Evolutionary conservation across 2,113 vertebrate genomes (phyloP).

Genomic region (Hippocampus barbouri): DNA sequence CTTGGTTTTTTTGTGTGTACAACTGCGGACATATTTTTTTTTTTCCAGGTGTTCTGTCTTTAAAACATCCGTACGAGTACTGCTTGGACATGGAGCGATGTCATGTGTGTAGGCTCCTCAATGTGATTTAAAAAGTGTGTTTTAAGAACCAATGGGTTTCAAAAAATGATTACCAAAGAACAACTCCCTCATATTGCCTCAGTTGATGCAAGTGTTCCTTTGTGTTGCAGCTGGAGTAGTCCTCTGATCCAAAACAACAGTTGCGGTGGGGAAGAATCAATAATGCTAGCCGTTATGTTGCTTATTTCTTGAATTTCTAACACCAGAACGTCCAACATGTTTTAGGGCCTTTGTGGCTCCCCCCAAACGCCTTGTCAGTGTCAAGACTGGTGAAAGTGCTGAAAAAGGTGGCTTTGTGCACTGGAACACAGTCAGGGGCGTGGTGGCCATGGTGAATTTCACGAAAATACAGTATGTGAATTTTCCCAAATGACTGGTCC

Average conservation of each 20-base stretch:
- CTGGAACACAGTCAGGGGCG: too few relatives aligned
- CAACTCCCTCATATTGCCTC: constrained; percentile 11
- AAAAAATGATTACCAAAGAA: constrained; percentile 13
- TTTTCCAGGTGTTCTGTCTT: constrained; percentile 15
- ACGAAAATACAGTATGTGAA: too few relatives aligned
- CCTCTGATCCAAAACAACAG: constrained; percentile 17
- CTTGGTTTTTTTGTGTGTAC: constrained; percentile 42
- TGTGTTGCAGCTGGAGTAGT: constrained; percentile 23
- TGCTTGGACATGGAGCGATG: neutral
- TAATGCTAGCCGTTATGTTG: constrained; percentile 28
- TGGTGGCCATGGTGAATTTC: too few relatives aligned
- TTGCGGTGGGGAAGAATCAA: constrained; percentile 37
- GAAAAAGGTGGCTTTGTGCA: neutral
- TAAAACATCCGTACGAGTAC: constrained; percentile 12
- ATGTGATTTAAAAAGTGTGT: constrained; percentile 34
- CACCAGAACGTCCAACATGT: neutral
- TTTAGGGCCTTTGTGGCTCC: neutral
- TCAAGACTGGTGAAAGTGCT: neutral
- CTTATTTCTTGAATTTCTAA: neutral
- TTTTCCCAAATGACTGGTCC: too few relatives aligned
- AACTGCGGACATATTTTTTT: constrained; percentile 22
- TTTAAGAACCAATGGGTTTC: constrained; percentile 47
- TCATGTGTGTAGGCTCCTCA: neutral
- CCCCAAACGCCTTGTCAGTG: neutral
- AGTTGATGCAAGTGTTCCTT: constrained; percentile 35